Evolutionary conservation across 2,888 invertebrate species (phyloP).

Genomic region (Hirudinaria manillensis): DNA sequence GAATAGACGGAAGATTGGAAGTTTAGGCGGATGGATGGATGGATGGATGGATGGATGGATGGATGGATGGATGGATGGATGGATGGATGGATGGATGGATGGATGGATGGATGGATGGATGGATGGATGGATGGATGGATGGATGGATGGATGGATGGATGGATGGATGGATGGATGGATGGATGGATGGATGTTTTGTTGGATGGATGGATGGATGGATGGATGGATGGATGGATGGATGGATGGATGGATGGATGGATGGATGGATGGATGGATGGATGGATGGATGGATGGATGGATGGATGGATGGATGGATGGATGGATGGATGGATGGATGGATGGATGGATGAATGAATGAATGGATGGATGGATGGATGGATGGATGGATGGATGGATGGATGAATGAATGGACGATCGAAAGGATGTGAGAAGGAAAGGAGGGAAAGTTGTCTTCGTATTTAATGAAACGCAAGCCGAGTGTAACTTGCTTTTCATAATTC

Average conservation of each 20-base stretch:
- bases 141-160: constrained; percentile 14
- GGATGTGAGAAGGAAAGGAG: background rate
- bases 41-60: too few relatives aligned
- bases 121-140: constrained; percentile 11
- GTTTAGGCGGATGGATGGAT: too few relatives aligned
- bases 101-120: constrained; percentile 11
- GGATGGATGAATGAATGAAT: constrained; percentile 22
- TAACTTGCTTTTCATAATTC: background rate
- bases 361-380: constrained; percentile 21
- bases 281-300: constrained; percentile 21
- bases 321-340: constrained; percentile 24
- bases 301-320: constrained; percentile 21
- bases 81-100: constrained; percentile 10
- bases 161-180: constrained; percentile 6
- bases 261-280: constrained; percentile 21
- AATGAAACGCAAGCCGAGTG: too few relatives aligned
- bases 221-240: constrained; percentile 20
- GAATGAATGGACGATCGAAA: background rate
- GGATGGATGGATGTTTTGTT: background rate
- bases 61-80: background rate
- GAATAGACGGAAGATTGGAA: too few relatives aligned
- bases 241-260: constrained; percentile 21
- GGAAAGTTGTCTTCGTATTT: constrained; percentile 2
- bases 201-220: constrained; percentile 20
- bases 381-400: constrained; percentile 21